Evolutionary conservation across 2,888 invertebrate genomes (phyloP).

Genomic region (Mycalesis mineus): DNA sequence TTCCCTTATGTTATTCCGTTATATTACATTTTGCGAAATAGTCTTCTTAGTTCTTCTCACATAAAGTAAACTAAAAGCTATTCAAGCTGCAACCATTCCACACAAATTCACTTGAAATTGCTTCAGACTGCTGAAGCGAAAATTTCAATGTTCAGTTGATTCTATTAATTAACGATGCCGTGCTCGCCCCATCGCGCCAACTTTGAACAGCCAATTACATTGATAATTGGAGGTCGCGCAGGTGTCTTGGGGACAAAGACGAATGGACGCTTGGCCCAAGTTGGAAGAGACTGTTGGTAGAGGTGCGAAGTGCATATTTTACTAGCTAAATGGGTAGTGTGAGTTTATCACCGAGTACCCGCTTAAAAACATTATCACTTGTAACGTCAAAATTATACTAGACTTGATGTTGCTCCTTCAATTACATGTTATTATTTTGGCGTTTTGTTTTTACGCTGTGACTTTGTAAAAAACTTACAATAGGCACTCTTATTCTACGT

Average conservation of each 20-base stretch:
- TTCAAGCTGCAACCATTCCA: slow-evolving; percentile 39
- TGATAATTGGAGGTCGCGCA: slow-evolving; percentile 73
- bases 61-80: slow-evolving; percentile 23
- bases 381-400: no score
- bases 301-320: no score
- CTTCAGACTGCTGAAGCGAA: slow-evolving; percentile 56
- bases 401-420: no score
- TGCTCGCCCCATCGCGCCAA: slow-evolving; percentile 63
- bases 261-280: slow-evolving; percentile 32
- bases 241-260: slow-evolving; percentile 66
- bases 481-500: no score
- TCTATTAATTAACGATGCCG: slow-evolving; percentile 70
- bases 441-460: no score
- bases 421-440: no score
- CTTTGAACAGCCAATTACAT: slow-evolving; percentile 75
- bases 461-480: no score
- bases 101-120: slow-evolving; percentile 46
- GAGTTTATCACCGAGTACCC: no score
- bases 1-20: no score
- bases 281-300: no score
- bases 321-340: no score
- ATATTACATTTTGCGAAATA: neutral
- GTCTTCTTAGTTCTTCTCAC: neutral
- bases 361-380: no score
- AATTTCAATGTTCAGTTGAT: slow-evolving; percentile 74